These are phyloP conservation scores for Ceyx cyanopectus DNA, from an alignment of 2,113 vertebrate genomes.

Conservation along the genomic window DNA sequence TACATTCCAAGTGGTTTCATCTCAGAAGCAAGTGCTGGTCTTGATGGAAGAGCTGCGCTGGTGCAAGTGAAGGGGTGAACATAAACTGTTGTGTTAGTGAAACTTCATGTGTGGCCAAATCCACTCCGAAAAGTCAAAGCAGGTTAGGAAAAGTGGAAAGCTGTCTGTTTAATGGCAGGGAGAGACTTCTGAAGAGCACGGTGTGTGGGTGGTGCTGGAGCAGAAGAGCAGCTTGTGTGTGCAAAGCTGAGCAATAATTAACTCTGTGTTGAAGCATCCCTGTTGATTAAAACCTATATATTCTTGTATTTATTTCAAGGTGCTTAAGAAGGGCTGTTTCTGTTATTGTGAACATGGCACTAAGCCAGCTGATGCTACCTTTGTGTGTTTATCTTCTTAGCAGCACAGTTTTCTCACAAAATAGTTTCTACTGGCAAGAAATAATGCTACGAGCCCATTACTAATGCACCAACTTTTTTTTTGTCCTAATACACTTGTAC, in stretches of 20 bases:
- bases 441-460: not conserved
- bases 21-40: not conserved
- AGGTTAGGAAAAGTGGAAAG: not conserved
- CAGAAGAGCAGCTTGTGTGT: not conserved
- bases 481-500: fast-evolving
- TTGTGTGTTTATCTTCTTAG: not conserved
- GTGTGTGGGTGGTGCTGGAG: not conserved
- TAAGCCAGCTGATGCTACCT: not conserved
- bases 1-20: not conserved
- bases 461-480: not conserved
- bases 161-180: not conserved
- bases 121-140: not conserved
- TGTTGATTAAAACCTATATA: not conserved
- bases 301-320: not conserved
- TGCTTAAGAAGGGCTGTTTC: not conserved
- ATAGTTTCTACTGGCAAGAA: not conserved
- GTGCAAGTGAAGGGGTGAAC: not conserved
- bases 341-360: not conserved
- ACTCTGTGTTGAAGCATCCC: not conserved
- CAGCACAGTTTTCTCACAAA: not conserved
- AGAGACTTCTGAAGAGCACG: not conserved
- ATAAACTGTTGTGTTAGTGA: not conserved
- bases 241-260: not conserved
- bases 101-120: constrained; percentile 43
- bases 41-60: not conserved